phyloP scores from a whole-genome alignment of 35 echinoderm and acorn worm genomes.

The Chiridota heheva region DNA sequence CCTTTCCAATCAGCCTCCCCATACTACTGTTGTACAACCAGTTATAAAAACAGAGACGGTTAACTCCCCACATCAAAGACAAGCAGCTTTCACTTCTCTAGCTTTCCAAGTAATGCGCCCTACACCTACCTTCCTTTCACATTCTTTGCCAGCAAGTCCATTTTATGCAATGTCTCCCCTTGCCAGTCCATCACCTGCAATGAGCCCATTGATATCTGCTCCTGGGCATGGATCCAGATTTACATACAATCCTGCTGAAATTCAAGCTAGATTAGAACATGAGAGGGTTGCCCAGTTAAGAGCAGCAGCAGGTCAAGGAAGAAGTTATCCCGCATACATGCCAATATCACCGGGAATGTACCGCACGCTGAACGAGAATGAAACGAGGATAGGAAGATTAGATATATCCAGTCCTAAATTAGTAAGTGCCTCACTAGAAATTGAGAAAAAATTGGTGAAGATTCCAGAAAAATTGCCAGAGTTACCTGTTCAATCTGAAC shows the following conservation, averaged over 20 bases:
- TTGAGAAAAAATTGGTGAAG: conserved; percentile 45
- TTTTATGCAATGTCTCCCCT: conserved; percentile 78
- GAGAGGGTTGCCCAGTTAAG: conserved; percentile 73
- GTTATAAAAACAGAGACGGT: conserved; percentile 16
- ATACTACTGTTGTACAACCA: neutral
- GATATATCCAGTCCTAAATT: conserved; percentile 44
- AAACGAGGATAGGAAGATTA: conserved; percentile 66
- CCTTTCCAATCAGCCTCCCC: conserved; percentile 27
- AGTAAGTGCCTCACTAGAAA: conserved; percentile 31
- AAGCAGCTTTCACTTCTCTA: conserved; percentile 20
- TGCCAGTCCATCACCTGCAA: conserved; percentile 67
- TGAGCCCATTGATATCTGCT: conserved; percentile 76
- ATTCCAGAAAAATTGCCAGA: conserved; percentile 92
- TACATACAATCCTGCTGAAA: conserved; percentile 85
- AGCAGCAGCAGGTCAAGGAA: conserved; percentile 43
- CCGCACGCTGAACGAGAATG: conserved; percentile 75
- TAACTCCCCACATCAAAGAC: conserved; percentile 16
- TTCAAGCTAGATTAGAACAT: conserved; percentile 79
- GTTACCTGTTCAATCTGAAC: conserved; percentile 73
- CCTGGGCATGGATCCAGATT: conserved; percentile 69
- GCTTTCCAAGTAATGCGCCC: conserved; percentile 63
- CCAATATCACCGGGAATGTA: conserved; percentile 73
- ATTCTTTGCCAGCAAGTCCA: conserved; percentile 90
- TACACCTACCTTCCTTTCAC: conserved; percentile 71
- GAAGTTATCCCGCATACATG: conserved; percentile 42